These are phyloP conservation scores for Cancer borealis DNA, from an alignment of 2,888 invertebrate species.

Conservation along the genomic window DNA sequence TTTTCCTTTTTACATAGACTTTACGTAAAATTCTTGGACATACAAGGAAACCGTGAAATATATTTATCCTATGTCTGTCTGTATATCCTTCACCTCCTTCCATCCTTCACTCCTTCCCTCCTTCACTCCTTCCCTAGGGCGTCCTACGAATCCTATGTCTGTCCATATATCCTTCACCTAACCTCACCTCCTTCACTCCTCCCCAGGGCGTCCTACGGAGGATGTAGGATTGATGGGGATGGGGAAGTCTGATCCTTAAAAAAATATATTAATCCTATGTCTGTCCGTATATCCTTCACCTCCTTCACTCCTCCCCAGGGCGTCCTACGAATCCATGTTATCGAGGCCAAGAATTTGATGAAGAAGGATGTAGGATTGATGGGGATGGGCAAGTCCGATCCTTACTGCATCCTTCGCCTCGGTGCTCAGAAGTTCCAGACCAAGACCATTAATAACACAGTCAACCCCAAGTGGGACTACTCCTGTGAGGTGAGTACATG, in stretches of 20 bases:
- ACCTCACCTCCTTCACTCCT: not conserved
- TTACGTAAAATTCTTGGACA: too few relatives aligned
- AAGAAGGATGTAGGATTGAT: constrained; percentile 96
- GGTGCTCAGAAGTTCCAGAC: constrained; percentile 97
- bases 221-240: too few relatives aligned
- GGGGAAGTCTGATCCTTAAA: too few relatives aligned
- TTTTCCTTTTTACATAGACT: too few relatives aligned
- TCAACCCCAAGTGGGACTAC: constrained; percentile 98
- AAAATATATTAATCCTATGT: too few relatives aligned
- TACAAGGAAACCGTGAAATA: too few relatives aligned
- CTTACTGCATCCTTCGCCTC: constrained; percentile 94
- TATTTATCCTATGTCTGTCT: too few relatives aligned
- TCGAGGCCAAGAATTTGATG: constrained; percentile 96
- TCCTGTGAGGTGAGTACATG: constrained; percentile 93
- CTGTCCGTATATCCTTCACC: too few relatives aligned
- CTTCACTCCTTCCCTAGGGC: not conserved
- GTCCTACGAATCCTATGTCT: not conserved
- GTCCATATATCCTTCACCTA: not conserved
- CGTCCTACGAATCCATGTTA: constrained; percentile 93
- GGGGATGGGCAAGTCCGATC: constrained; percentile 98
- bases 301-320: constrained; percentile 84
- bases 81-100: too few relatives aligned
- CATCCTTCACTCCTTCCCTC: not conserved
- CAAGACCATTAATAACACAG: constrained; percentile 93
- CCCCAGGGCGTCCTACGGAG: constrained; percentile 93